A percentile compares a stretch with the other conserved stretches of the same genome.
phyloP scores from a whole-genome alignment of 2,113 vertebrate species.

The Eptesicus fuscus region DNA sequence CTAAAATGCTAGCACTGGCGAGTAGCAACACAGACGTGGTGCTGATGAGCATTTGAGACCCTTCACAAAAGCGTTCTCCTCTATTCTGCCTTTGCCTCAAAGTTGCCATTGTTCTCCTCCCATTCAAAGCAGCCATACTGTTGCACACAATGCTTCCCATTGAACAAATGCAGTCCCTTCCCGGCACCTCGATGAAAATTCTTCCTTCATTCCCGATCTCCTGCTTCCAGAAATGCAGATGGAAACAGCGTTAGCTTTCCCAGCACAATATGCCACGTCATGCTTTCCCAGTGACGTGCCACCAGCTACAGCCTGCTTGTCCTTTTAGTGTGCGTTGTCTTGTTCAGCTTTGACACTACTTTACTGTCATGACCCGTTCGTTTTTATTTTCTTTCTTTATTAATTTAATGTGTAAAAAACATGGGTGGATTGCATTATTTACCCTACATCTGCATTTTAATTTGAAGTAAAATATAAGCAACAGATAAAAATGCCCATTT shows the following conservation, averaged over 20 bases:
- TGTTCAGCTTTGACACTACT: background rate
- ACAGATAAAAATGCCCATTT: slow-evolving; percentile 72
- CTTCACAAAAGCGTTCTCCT: background rate
- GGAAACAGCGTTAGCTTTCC: background rate
- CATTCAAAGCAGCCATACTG: background rate
- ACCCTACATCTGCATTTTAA: slow-evolving; percentile 54
- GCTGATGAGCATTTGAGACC: background rate
- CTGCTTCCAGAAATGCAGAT: background rate
- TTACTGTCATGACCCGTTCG: background rate
- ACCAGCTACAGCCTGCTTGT: background rate
- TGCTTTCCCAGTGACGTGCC: background rate
- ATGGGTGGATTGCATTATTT: slow-evolving; percentile 60
- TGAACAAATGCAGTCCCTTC: background rate
- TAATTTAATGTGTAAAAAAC: slow-evolving; percentile 54
- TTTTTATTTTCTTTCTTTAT: background rate
- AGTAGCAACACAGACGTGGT: background rate
- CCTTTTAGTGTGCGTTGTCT: background rate
- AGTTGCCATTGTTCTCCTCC: background rate
- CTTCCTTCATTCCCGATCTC: background rate
- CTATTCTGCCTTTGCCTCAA: background rate
- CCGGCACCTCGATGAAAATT: background rate
- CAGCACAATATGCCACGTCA: background rate
- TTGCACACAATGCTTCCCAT: background rate
- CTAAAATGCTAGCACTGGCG: background rate
- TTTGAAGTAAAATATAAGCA: slow-evolving; percentile 69